A percentile compares a stretch with the other conserved stretches of the same genome.
Conservation (phyloP, 2,888 invertebrate species). For the Hipparchia sbordonii region DNA sequence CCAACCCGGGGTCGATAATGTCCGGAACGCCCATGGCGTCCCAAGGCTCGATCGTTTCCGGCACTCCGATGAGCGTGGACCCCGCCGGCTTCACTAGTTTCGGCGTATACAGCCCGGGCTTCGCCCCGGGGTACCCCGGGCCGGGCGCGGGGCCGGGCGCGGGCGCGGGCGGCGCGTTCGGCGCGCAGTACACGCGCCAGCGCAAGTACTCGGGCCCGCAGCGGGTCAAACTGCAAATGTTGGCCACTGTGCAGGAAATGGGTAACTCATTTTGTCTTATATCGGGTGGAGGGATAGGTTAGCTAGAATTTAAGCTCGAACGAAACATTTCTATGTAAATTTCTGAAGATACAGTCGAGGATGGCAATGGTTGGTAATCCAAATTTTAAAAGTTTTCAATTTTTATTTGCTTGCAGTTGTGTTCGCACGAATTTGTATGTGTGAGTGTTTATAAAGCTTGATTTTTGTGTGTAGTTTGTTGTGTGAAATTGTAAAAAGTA, state of each 20-base stretch:
- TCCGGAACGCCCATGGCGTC: conserved; percentile 27
- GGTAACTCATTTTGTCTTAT: conserved; percentile 80
- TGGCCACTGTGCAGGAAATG: conserved; percentile 89
- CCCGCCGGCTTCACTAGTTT: conserved; percentile 20
- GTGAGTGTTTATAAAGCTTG: conserved; percentile 21
- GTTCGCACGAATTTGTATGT: conserved; percentile 21
- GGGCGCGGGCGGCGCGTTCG: conserved; percentile 55
- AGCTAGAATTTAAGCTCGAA: background rate
- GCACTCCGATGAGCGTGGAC: conserved; percentile 41
- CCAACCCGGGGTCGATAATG: conserved; percentile 10
- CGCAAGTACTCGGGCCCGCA: conserved; percentile 84
- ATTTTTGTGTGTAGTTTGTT: conserved; percentile 1
- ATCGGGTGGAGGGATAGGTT: conserved; percentile 43
- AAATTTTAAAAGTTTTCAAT: background rate
- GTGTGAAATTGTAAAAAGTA: background rate
- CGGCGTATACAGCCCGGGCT: conserved; percentile 34
- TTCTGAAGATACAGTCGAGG: background rate
- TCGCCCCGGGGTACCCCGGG: conserved; percentile 13
- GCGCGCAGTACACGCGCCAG: conserved; percentile 57
- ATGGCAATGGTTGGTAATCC: background rate
- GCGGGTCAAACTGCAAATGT: conserved; percentile 71
- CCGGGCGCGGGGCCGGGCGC: conserved; percentile 56
- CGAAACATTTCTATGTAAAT: background rate
- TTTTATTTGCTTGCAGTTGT: conserved; percentile 25
- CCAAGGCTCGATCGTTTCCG: conserved; percentile 39